Evolutionary conservation across 92 coral and sea anemone species (phyloP), one percentile per base, ranked within the genome.

Genomic region (Ricordea florida): DNA sequence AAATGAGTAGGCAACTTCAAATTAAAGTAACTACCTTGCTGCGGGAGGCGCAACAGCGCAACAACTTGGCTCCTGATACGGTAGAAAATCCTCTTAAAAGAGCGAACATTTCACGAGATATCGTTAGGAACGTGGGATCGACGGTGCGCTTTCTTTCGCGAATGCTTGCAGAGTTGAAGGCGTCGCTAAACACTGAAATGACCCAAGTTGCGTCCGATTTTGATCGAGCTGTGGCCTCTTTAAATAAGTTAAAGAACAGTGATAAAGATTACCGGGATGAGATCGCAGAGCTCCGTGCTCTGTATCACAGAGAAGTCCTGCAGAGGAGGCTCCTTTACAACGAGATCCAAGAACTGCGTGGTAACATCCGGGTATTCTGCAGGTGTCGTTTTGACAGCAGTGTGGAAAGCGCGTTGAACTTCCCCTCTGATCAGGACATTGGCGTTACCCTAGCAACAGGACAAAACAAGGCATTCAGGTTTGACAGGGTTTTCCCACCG

Each of bases 351-450:
- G 97, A 91, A 16, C 68, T 91, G 27, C 74, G 87, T 4, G 97
- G 97, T 24, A 91, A 91, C 21, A 91, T 91, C 44, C 56, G 97
- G 48, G 97, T 91, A 14, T 91, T 91, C 66, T 91, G 97, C 60
- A 35, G 97, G 42, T 91, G 97, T 35, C 78, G 97, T 10, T 57
- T 34, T 52, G 97, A 91, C 57, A 71, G 79, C 9, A 69, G 66
- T 18, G 85, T 76, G 2, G 59, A 84, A 33, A 72, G 59, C 41
- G 90, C 86, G 0, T 67, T 91, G 4, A 57, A 52, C 1, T 91
- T 91, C 46, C 80, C 86, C 13, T 69, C 97, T 11, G 90, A 91
- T 38, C 84, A 78, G 42, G 97, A 91, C 59, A 58, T 91, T 30
- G 77, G 68, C 49, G 77, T 82, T 16, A 55, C 14, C 35, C 48